Evolutionary conservation across 2,113 vertebrate species (phyloP), one percentile per base, ranked within the genome.

Genomic region (Halcyon senegalensis): DNA sequence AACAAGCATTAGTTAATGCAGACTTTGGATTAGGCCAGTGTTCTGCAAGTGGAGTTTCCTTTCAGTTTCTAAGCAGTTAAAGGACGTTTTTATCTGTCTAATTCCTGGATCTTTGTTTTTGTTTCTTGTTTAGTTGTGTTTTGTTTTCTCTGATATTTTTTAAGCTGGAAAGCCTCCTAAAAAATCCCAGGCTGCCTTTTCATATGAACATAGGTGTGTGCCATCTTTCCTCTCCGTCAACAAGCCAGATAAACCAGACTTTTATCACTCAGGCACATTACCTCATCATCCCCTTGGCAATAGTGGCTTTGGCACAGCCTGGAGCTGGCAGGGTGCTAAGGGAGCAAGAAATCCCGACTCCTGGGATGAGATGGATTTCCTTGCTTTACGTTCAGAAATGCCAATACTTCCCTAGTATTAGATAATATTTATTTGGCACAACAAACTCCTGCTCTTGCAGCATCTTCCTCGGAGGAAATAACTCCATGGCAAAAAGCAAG

Each of bases 1-100:
- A 98, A 98, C 96, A 97, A 98, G 98, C 96, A 97, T 98, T 97
- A 97, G 95, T 98, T 98, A 98, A 97, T 62, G 94, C 79, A 87
- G 96, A 94, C 89, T 97, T 97, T 95, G 96, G 97, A 94, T 97
- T 96, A 97, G 94, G 39, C 87, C 44, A 48, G 80, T 81, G 35
- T 94, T 93, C 83, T 74, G 76, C 63, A 84, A 95, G 93, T 58
- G 27, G 64, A 95, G 84, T 87, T 83, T 93, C 95, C 92, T 76
- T 74, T 82, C 83, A 55, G 94, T 87, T 85, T 93, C 60, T 19
- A 55, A 81, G 64, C 79, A 93, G 88, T 83, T 75, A 72, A 92
- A 87, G 93, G 84, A 79, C 17, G 41, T 80, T 82, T 62, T 85
- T 44, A 55, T 73, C 37, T 48, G 3, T 8, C 24, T 63, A 59